Conservation (phyloP, 2,113 vertebrate species). For the Pseudorasbora parva region DNA sequence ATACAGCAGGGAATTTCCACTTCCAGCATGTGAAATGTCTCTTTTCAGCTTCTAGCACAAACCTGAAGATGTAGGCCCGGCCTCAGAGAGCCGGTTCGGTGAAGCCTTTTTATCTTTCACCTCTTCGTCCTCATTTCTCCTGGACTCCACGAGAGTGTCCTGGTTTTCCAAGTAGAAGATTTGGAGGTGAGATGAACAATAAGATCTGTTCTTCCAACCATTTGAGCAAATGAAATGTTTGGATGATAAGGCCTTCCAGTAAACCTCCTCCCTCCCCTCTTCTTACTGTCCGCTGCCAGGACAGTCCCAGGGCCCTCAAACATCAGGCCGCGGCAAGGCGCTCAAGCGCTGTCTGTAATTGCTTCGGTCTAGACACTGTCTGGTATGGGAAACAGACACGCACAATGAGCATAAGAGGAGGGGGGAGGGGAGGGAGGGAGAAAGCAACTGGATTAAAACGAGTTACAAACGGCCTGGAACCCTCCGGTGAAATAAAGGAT, state of each 20-base stretch:
- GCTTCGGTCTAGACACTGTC: slow-evolving; percentile 91
- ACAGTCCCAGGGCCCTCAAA: slow-evolving; percentile 78
- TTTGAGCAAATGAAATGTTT: slow-evolving; percentile 26
- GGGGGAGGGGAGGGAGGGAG: slow-evolving; percentile 40
- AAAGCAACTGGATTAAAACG: slow-evolving; percentile 58
- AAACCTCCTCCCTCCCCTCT: slow-evolving; percentile 30
- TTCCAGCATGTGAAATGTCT: slow-evolving; percentile 24
- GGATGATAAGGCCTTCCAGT: slow-evolving; percentile 42
- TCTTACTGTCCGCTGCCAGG: slow-evolving; percentile 53
- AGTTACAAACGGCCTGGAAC: slow-evolving; percentile 50
- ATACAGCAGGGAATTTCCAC: slow-evolving; percentile 12
- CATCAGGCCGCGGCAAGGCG: slow-evolving; percentile 81
- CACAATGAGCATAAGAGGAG: slow-evolving; percentile 50
- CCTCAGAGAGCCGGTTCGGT: neutral
- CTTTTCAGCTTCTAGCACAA: slow-evolving; percentile 23
- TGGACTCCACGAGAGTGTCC: neutral
- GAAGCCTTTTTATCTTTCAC: neutral
- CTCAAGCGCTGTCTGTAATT: slow-evolving; percentile 85
- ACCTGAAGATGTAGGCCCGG: neutral
- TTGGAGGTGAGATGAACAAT: slow-evolving; percentile 25
- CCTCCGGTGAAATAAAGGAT: slow-evolving; percentile 53
- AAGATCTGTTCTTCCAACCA: slow-evolving; percentile 35
- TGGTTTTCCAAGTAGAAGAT: slow-evolving; percentile 15
- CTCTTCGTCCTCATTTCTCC: neutral
- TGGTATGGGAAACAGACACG: slow-evolving; percentile 78